Evolutionary conservation across 2,888 invertebrate species (phyloP).

Genomic region (Eumacrocentrus americanus): DNA sequence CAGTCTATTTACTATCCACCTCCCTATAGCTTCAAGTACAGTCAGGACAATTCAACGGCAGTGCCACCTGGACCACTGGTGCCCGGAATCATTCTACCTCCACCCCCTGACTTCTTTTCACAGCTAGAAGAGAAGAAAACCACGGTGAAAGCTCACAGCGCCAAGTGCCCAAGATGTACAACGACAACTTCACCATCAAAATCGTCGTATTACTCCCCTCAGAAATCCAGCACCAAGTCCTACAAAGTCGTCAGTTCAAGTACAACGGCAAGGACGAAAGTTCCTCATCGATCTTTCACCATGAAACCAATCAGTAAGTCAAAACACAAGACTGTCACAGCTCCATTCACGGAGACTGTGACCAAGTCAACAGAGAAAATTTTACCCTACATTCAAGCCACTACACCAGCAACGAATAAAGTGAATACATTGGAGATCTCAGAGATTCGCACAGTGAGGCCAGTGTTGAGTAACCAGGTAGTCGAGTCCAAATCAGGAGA

Average conservation of each 20-base stretch:
- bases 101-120: conserved; percentile 86
- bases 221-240: conserved; percentile 45
- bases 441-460: conserved; percentile 38
- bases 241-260: conserved; percentile 38
- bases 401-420: conserved; percentile 38
- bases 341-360: conserved; percentile 38
- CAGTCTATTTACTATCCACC: conserved; percentile 91
- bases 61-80: conserved; percentile 86
- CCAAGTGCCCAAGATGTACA: conserved; percentile 50
- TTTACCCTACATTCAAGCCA: conserved; percentile 40
- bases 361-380: conserved; percentile 31
- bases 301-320: conserved; percentile 32
- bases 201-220: conserved; percentile 43
- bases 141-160: conserved; percentile 37
- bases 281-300: conserved; percentile 26
- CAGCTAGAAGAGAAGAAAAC: conserved; percentile 66
- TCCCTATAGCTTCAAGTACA: conserved; percentile 86
- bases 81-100: conserved; percentile 86
- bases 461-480: conserved; percentile 44
- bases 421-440: conserved; percentile 39
- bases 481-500: conserved; percentile 49
- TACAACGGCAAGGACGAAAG: conserved; percentile 6
- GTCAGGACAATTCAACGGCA: conserved; percentile 74
- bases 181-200: conserved; percentile 38
- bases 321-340: conserved; percentile 57